Conservation (phyloP, 23 tunicate species). For the Phallusia fumigata region DNA sequence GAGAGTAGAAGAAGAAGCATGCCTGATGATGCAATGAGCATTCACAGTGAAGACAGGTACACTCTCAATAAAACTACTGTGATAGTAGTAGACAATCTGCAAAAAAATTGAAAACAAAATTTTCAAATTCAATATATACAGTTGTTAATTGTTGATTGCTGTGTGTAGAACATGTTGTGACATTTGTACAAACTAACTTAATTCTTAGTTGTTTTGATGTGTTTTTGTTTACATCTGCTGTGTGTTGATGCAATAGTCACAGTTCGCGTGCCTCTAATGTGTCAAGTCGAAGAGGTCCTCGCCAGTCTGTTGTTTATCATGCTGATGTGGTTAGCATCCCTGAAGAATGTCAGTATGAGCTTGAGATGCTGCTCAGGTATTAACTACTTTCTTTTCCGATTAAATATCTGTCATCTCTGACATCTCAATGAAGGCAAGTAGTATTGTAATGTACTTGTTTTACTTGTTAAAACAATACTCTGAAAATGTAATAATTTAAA, state of each 20-base stretch:
- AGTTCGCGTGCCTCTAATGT: not conserved
- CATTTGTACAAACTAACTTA: not conserved
- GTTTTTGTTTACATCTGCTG: not conserved
- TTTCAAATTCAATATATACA: not conserved
- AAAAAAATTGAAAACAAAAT: not conserved
- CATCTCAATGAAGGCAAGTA: too few relatives aligned
- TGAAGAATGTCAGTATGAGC: not conserved
- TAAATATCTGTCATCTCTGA: too few relatives aligned
- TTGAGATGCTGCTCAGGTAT: conserved; percentile 16
- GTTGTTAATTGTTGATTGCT: not conserved
- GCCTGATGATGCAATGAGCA: conserved; percentile 4
- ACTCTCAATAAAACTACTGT: too few relatives aligned
- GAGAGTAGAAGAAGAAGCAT: conserved; percentile 7
- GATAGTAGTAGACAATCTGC: not conserved
- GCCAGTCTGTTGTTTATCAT: not conserved
- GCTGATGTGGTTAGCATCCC: conserved; percentile 19
- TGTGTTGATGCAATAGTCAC: not conserved
- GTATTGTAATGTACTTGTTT: too few relatives aligned
- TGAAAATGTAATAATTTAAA: too few relatives aligned
- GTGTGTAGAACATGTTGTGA: not conserved
- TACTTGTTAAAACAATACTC: too few relatives aligned
- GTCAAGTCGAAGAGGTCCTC: conserved; percentile 7
- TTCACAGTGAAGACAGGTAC: conserved; percentile 22
- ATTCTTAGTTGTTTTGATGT: not conserved
- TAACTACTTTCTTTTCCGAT: too few relatives aligned